phyloP scores from a whole-genome alignment of 2,888 invertebrate genomes.

The Agrochola macilenta region DNA sequence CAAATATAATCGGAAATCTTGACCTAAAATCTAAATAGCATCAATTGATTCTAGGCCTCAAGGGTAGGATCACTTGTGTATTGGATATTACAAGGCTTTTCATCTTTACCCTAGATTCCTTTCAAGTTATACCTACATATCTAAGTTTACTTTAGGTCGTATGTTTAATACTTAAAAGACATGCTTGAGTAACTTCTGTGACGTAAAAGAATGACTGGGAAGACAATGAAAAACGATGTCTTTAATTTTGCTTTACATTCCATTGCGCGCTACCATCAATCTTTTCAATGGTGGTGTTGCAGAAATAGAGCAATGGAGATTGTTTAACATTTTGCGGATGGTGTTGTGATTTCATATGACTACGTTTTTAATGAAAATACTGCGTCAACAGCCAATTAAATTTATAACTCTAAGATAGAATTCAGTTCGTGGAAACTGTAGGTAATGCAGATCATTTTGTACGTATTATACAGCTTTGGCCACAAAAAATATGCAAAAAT shows the following conservation, averaged over 20 bases:
- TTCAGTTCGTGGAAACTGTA: background rate
- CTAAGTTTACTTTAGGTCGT: slow-evolving; percentile 1
- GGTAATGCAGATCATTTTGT: background rate
- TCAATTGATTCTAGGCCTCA: slow-evolving; percentile 27
- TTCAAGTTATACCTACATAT: background rate
- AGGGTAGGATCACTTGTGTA: slow-evolving; percentile 28
- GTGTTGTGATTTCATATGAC: slow-evolving; percentile 4
- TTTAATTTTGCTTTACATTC: slow-evolving; percentile 62
- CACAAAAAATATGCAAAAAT: background rate
- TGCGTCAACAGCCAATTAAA: background rate
- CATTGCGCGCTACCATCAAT: slow-evolving; percentile 59
- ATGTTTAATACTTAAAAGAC: slow-evolving; percentile 32
- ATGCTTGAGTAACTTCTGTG: slow-evolving; percentile 36
- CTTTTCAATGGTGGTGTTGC: slow-evolving; percentile 38
- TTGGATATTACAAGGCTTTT: slow-evolving; percentile 30
- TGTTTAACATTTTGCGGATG: slow-evolving; percentile 10
- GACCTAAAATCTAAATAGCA: slow-evolving; percentile 42
- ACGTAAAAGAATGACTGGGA: slow-evolving; percentile 55
- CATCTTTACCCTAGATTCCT: slow-evolving; percentile 23
- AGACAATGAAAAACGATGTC: slow-evolving; percentile 63
- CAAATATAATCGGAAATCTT: slow-evolving; percentile 29
- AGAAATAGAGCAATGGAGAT: slow-evolving; percentile 45
- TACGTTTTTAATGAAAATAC: background rate
- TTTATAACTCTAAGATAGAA: background rate
- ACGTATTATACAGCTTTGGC: background rate